Evolutionary conservation across 2,797 vertebrate genomes (phyloP).

Genomic region (Hipposideros larvatus): DNA sequence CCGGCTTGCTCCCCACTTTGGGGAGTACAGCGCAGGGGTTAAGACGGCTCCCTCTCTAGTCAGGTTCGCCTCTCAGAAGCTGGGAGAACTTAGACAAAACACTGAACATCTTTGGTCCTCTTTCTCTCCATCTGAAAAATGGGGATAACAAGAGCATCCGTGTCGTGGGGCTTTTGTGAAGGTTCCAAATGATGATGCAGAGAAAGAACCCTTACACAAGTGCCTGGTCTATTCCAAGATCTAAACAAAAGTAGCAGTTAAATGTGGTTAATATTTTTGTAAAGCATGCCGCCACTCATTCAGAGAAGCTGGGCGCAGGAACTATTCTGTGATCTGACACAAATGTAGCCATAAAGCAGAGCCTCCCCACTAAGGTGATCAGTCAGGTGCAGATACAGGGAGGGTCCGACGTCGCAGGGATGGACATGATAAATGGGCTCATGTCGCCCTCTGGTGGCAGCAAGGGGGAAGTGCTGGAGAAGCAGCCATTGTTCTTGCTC

Average conservation of each 20-base stretch:
- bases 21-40: fast-evolving
- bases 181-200: not conserved
- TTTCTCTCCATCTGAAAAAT: not conserved
- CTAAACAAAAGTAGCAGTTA: not conserved
- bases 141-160: not conserved
- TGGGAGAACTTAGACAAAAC: not conserved
- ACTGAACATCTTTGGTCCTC: not conserved
- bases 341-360: not conserved
- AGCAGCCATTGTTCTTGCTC: not conserved
- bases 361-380: fast-evolving
- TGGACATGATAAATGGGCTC: not conserved
- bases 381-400: not conserved
- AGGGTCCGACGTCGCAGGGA: too few relatives aligned
- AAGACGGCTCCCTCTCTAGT: fast-evolving
- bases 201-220: not conserved
- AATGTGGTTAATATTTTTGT: not conserved
- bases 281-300: not conserved
- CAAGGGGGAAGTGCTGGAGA: not conserved
- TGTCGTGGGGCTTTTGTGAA: not conserved
- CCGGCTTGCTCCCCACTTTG: fast-evolving
- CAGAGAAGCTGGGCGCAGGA: not conserved
- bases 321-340: not conserved
- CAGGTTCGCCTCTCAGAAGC: fast-evolving
- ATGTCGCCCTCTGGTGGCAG: not conserved
- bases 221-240: too few relatives aligned